Base-by-base conservation (phyloP, 2,113 vertebrate species). In the Thryonomys swinderianus region DNA sequence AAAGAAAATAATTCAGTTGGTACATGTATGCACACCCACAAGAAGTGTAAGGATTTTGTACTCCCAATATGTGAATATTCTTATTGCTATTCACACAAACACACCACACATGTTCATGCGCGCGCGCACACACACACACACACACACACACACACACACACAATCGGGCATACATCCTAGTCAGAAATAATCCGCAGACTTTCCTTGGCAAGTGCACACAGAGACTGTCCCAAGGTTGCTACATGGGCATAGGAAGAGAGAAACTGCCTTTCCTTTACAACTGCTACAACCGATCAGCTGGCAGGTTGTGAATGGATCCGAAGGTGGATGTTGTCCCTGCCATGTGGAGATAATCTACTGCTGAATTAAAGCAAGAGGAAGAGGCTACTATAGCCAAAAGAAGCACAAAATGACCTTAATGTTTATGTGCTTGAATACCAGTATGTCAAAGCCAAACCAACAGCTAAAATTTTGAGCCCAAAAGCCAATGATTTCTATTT, bases 301-400 rank as follows among this genome's bases (percentile, higher is more conserved):
- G 66, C 61, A 91, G 45, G 21, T 57, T 91, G 59, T 85, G 67
- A 94, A 89, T 66, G 40, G 11, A 20, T 21, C 37, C 89, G 74
- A 94, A 4, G 51, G 40, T 57, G 27, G 55, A 34, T 85, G 62
- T 53, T 51, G 40, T 64, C 94, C 27, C 57, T 95, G 88, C 78
- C 40, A 62, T 66, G 80, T 92, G 62, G 40, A 95, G 42, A 96
- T 90, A 96, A 89, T 95, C 55, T 85, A 51, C 55, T 79, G 32
- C 80, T 95, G 90, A 89, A 92, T 84, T 83, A 91, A 93, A 90
- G 76, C 48, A 89, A 82, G 27, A 66, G n/a, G 20, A 88, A 88
- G 34, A 57, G 16, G 34, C 64, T 40, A 78, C 21, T 20, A 20
- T 0, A 88, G 69, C 34, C 57, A 91, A 95, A 85, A 97, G 11